Conservation (phyloP, 2,888 invertebrate genomes). For the Artemia sinica region DNA sequence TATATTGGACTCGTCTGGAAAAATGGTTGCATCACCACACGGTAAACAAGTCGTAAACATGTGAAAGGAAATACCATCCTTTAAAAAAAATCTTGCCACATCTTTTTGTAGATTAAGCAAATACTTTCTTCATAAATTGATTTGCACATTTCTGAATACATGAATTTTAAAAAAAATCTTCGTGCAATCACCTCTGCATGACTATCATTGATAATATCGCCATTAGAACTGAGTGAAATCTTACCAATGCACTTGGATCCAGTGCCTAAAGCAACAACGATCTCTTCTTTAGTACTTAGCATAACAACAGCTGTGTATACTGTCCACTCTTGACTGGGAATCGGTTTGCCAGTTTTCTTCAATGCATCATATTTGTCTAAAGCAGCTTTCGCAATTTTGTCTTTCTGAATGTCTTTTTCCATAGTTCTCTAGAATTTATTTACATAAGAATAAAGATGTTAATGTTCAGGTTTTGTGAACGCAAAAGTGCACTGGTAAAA, state of each 20-base stretch:
- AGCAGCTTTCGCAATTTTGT: conserved; percentile 40
- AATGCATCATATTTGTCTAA: conserved; percentile 36
- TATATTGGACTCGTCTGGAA: conserved; percentile 37
- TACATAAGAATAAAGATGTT: no score
- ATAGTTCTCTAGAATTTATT: no score
- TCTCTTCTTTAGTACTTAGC: conserved; percentile 26
- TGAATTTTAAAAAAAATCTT: conserved; percentile 57
- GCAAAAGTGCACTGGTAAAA: no score
- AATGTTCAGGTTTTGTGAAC: no score
- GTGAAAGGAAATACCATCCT: conserved; percentile 47
- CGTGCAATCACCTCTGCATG: conserved; percentile 80
- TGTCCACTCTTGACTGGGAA: conserved; percentile 54
- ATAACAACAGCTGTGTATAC: conserved; percentile 52
- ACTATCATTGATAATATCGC: conserved; percentile 64
- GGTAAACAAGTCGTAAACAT: conserved; percentile 73
- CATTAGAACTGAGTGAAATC: conserved; percentile 41
- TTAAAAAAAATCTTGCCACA: conserved; percentile 36
- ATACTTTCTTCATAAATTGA: conserved; percentile 29
- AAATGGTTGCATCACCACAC: conserved; percentile 85
- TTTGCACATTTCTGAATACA: conserved; percentile 45
- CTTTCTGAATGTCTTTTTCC: background rate
- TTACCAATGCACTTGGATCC: conserved; percentile 80
- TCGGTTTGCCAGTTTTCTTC: conserved; percentile 64
- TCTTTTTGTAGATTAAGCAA: conserved; percentile 21
- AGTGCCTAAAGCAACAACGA: conserved; percentile 64